Percentiles rank a stretch among this genome's conserved stretches.
These are phyloP conservation scores for Pogoniulus pusillus DNA, from an alignment of 2,797 vertebrate genomes.

Conservation along the genomic window DNA sequence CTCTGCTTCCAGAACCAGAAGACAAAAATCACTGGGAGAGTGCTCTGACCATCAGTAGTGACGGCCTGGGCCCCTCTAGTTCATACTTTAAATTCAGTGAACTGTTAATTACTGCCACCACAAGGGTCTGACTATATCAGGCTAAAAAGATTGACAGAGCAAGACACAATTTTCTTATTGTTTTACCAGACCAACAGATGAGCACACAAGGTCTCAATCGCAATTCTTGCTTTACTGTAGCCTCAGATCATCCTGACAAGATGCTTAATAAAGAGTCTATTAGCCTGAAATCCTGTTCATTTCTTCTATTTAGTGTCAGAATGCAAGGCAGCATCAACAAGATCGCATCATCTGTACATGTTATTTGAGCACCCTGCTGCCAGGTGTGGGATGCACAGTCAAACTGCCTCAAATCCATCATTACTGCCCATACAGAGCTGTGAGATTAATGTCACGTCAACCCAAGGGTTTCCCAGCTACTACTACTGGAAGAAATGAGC, in stretches of 20 bases:
- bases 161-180: background rate
- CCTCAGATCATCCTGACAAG: background rate
- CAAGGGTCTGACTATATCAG: background rate
- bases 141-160: background rate
- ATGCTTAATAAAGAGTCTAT: background rate
- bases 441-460: background rate
- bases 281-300: background rate
- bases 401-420: background rate
- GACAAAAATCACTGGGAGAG: background rate
- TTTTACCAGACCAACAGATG: background rate
- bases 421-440: fast-evolving
- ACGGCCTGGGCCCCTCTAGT: background rate
- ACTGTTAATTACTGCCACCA: background rate
- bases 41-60: background rate
- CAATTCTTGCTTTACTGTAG: background rate
- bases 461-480: background rate
- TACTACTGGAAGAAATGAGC: background rate
- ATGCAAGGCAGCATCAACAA: background rate
- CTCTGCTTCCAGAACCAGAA: no score
- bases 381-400: background rate
- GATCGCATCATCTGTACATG: background rate
- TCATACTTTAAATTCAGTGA: background rate
- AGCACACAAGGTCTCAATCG: background rate
- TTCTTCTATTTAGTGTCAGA: background rate
- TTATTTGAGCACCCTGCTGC: background rate